phyloP scores from a whole-genome alignment of 2,113 vertebrate genomes.

The Atherinomorus stipes region DNA sequence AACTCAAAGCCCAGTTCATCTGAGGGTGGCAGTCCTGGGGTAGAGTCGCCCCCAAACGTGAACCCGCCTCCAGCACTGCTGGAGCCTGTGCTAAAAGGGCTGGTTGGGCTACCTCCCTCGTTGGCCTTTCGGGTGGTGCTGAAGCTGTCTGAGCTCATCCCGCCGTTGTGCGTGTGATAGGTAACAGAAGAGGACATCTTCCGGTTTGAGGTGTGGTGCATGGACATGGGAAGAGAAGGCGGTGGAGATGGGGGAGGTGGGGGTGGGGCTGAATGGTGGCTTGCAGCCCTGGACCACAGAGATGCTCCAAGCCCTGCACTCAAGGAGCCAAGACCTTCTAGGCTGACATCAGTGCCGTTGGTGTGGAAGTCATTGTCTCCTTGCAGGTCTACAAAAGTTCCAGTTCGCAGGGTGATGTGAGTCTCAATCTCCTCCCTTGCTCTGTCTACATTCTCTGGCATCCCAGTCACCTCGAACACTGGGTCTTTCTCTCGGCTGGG shows the following conservation, averaged over 20 bases:
- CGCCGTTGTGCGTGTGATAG: constrained; percentile 79
- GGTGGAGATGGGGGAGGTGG: constrained; percentile 71
- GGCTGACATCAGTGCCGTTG: constrained; percentile 96
- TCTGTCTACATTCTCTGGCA: constrained; percentile 97
- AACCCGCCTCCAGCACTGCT: constrained; percentile 83
- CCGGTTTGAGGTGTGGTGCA: constrained; percentile 72
- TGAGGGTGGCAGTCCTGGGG: constrained; percentile 72
- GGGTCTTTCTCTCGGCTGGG: constrained; percentile 97
- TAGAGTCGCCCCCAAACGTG: constrained; percentile 82
- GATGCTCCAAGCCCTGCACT: constrained; percentile 80
- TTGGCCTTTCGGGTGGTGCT: constrained; percentile 77
- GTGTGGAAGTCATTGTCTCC: constrained; percentile 97
- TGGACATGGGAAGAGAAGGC: constrained; percentile 67
- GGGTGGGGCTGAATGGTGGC: constrained; percentile 69
- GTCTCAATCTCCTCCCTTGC: constrained; percentile 97
- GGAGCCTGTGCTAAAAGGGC: constrained; percentile 83
- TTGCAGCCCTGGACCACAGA: constrained; percentile 89
- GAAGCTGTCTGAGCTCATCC: constrained; percentile 82
- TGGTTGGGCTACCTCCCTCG: constrained; percentile 88
- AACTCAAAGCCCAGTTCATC: constrained; percentile 94
- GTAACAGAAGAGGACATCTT: constrained; percentile 77
- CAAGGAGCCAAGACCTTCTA: constrained; percentile 87
- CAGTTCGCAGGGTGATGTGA: constrained; percentile 96
- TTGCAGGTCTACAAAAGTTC: constrained; percentile 91
- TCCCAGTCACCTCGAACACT: constrained; percentile 95